phyloP scores from a whole-genome alignment of 2,113 vertebrate species.

The Sinocyclocheilus anshuiensis region DNA sequence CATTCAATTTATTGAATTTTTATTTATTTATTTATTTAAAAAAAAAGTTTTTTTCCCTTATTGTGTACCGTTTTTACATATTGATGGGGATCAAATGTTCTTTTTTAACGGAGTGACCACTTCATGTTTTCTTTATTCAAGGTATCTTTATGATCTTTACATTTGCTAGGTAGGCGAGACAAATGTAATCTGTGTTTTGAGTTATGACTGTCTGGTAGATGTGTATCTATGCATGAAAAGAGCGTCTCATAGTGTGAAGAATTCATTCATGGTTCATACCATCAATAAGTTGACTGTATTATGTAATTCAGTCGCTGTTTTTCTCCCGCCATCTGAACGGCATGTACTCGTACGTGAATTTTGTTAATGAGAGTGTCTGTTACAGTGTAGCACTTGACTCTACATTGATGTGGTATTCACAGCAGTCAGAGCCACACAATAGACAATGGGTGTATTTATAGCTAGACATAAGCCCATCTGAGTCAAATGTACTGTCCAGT shows the following conservation, averaged over 20 bases:
- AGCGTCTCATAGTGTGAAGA: background rate
- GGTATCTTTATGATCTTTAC: background rate
- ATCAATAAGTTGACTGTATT: conserved; percentile 23
- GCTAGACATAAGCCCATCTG: background rate
- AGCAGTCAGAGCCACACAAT: conserved; percentile 21
- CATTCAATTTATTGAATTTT: too few species aligned
- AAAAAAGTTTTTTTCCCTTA: background rate
- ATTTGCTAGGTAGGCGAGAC: background rate
- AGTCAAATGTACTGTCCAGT: conserved; percentile 31
- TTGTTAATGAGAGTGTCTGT: conserved; percentile 22
- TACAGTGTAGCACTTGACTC: conserved; percentile 3
- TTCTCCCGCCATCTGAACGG: conserved; percentile 48
- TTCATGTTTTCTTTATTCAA: background rate
- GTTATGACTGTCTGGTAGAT: conserved; percentile 20
- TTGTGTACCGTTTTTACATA: background rate
- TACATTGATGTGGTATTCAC: background rate
- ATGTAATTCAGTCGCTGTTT: conserved; percentile 36
- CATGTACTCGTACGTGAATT: background rate
- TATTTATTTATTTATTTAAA: background rate
- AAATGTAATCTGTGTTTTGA: background rate
- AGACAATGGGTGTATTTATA: conserved; percentile 39
- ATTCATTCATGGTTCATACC: conserved; percentile 30
- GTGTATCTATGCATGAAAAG: conserved; percentile 14
- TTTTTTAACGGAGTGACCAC: background rate
- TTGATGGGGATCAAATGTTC: background rate